Evolutionary conservation across 2,113 vertebrate species (phyloP).

Genomic region (Aptenodytes forsteri): DNA sequence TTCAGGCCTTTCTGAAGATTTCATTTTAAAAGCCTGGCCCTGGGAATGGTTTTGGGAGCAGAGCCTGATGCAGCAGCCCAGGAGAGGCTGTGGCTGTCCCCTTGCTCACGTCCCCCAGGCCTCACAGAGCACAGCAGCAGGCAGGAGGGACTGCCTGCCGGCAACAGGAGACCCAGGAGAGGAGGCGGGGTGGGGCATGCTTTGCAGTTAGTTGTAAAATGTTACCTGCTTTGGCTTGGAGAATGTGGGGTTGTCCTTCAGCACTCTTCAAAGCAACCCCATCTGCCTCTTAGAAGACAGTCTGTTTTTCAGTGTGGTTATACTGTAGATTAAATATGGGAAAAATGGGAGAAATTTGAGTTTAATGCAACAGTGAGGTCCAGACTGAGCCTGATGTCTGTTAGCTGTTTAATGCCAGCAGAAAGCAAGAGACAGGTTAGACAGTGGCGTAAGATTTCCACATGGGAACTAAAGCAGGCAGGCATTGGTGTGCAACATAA

Average conservation of each 20-base stretch:
- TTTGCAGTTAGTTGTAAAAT: neutral
- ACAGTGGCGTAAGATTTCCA: neutral
- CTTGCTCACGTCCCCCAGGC: accelerated
- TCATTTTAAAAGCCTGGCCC: neutral
- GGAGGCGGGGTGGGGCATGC: neutral
- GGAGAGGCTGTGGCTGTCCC: neutral
- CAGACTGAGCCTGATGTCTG: neutral
- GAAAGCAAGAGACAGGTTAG: neutral
- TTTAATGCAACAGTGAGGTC: neutral
- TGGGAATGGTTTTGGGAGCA: neutral
- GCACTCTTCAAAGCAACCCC: neutral
- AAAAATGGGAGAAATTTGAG: neutral
- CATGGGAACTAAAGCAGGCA: neutral
- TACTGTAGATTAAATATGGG: neutral
- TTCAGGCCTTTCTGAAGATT: neutral
- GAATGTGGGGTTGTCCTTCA: neutral
- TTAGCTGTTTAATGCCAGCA: neutral
- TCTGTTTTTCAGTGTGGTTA: neutral
- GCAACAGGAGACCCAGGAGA: neutral
- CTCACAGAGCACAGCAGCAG: neutral
- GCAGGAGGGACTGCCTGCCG: neutral
- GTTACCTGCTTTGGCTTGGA: neutral
- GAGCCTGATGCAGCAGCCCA: neutral
- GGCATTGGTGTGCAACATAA: neutral
- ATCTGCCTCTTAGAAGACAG: neutral